phyloP scores from a whole-genome alignment of 2,888 invertebrate genomes.

The Epistrophella euchroma region DNA sequence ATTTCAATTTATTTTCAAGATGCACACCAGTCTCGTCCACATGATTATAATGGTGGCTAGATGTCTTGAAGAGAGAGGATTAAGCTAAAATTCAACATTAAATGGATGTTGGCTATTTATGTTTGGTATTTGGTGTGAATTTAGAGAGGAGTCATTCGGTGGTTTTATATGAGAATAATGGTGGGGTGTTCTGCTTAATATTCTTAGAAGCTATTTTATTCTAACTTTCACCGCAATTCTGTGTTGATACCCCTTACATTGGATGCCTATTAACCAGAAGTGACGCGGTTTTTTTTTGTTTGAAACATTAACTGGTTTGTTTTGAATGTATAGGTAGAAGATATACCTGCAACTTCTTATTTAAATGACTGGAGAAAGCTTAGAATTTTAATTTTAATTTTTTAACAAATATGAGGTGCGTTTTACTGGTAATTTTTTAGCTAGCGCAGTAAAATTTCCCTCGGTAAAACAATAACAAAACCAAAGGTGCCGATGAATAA shows the following conservation, averaged over 20 bases:
- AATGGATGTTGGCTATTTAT: conserved; percentile 29
- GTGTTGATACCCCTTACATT: conserved; percentile 3
- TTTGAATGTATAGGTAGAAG: too few relatives aligned
- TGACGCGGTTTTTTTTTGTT: neutral
- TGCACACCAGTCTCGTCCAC: neutral
- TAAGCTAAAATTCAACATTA: neutral
- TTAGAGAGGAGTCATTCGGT: neutral
- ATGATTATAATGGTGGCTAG: neutral
- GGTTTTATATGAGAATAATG: neutral
- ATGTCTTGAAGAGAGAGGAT: neutral
- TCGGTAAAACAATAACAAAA: too few relatives aligned
- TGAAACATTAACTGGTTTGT: neutral
- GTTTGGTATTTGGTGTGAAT: neutral
- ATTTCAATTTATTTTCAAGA: conserved; percentile 41
- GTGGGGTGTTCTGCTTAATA: neutral
- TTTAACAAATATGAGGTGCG: too few relatives aligned
- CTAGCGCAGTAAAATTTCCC: too few relatives aligned
- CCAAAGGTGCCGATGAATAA: too few relatives aligned
- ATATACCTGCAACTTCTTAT: too few relatives aligned
- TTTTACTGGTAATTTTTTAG: too few relatives aligned
- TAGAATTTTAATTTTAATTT: too few relatives aligned
- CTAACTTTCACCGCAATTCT: neutral
- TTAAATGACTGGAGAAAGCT: too few relatives aligned
- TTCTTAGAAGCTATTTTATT: conserved; percentile 1
- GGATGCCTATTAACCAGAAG: neutral